Evolutionary conservation across 2,888 invertebrate species (phyloP).

Genomic region (Drosophila putrida): DNA sequence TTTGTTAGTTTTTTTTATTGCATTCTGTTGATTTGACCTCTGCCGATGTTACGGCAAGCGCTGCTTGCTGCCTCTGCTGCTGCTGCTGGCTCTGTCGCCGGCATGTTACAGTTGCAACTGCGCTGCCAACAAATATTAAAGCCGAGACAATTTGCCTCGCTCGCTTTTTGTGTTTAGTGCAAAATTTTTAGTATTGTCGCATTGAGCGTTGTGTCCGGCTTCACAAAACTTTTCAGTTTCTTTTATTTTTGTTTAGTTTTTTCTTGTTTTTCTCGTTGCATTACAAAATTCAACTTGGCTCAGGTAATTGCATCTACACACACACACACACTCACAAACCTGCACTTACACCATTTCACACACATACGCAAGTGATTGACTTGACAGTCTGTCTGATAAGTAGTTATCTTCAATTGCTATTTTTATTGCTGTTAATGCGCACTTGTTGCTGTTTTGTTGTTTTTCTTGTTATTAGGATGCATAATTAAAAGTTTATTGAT

Average conservation of each 20-base stretch:
- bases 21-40: slow-evolving; percentile 39
- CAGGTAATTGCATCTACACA: slow-evolving; percentile 47
- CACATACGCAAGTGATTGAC: slow-evolving; percentile 28
- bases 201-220: slow-evolving; percentile 60
- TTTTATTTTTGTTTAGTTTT: neutral
- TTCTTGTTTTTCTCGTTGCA: slow-evolving; percentile 8
- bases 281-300: slow-evolving; percentile 33
- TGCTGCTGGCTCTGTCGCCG: slow-evolving; percentile 19
- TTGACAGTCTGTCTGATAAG: slow-evolving; percentile 30
- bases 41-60: slow-evolving; percentile 13
- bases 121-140: slow-evolving; percentile 36
- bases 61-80: slow-evolving; percentile 17
- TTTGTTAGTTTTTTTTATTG: slow-evolving; percentile 10
- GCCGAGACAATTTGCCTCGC: slow-evolving; percentile 34
- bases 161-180: slow-evolving; percentile 49
- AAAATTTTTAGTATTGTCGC: slow-evolving; percentile 61
- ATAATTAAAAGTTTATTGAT: slow-evolving; percentile 31
- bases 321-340: neutral
- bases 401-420: slow-evolving; percentile 42
- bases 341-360: slow-evolving; percentile 1
- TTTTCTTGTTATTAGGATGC: slow-evolving; percentile 20
- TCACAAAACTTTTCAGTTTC: slow-evolving; percentile 11
- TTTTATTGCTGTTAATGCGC: slow-evolving; percentile 37
- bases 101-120: slow-evolving; percentile 43
- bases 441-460: slow-evolving; percentile 22